phyloP scores from a whole-genome alignment of 1,140 invertebrate genomes.

The Probaryconus sp. region DNA sequence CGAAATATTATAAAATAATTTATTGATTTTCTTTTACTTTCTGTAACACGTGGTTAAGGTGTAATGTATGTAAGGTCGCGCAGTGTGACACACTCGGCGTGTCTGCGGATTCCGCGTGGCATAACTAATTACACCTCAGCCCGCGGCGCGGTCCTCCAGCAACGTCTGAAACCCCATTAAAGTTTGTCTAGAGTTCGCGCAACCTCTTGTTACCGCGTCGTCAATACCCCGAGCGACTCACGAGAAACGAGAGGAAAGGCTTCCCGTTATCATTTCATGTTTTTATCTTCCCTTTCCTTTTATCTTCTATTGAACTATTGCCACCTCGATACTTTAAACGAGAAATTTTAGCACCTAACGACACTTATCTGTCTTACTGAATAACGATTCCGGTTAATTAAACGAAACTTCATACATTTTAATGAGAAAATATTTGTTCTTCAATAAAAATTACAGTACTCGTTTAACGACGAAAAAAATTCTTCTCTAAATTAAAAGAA shows the following conservation, averaged over 20 bases:
- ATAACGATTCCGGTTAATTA: too few species aligned
- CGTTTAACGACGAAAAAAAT: too few species aligned
- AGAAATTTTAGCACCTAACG: slow-evolving; percentile 1
- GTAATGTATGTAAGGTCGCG: slow-evolving; percentile 2
- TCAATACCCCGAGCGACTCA: slow-evolving; percentile 46
- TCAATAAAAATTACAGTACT: too few species aligned
- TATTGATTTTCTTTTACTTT: too few species aligned
- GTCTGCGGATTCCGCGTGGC: slow-evolving; percentile 51
- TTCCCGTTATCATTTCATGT: not conserved
- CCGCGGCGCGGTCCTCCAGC: slow-evolving; percentile 58
- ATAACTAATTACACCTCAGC: slow-evolving; percentile 69
- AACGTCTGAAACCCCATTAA: slow-evolving; percentile 66
- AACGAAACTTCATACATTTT: too few species aligned
- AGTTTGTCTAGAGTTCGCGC: slow-evolving; percentile 57
- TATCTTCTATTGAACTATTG: slow-evolving; percentile 7
- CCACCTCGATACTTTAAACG: slow-evolving; percentile 1
- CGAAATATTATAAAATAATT: too few species aligned
- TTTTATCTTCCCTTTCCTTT: slow-evolving; percentile 1
- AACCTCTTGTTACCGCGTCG: slow-evolving; percentile 39
- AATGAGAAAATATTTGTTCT: too few species aligned
- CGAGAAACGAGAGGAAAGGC: slow-evolving; percentile 11
- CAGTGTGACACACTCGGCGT: slow-evolving; percentile 2
- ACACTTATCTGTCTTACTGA: too few species aligned
- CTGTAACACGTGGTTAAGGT: slow-evolving; percentile 1
- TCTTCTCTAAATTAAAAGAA: too few species aligned